Evolutionary conservation across 2,888 invertebrate species (phyloP), one percentile per base, ranked within the genome.

Genomic region (Eupithecia pulchellata): DNA sequence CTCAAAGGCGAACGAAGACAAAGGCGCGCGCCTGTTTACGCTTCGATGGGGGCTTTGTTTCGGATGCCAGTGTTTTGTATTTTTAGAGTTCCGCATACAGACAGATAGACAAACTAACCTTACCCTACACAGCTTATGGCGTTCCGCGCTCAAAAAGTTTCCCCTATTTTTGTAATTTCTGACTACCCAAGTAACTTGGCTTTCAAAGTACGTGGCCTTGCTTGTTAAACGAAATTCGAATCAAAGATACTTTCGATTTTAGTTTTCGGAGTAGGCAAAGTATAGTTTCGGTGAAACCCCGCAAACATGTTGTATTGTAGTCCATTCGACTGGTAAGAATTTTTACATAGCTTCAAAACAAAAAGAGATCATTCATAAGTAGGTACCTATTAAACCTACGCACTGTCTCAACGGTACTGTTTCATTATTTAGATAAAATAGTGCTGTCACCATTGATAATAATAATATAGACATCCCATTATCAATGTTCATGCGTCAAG

Each of bases 1-100:
- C 57, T 60, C 68, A 64, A 69, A 64, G 36, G 39, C 58, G 47
- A 64, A 58, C 39, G 42, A n/a, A 69, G 68, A 69, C 68, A 69
- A 69, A 64, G 58, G 64, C 52, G 47, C 52, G 57, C 34, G 64
- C 47, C 57, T 58, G 68, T 58, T 69, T 14, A 69, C 64, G 64
- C 68, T 34, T 69, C 64, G 68, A 64, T 64, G 27, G 34, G 29
- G 34, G 36, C 47, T 64, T 69, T 64, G 68, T 64, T 30, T 47
- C 3, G 17, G 29, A 57, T 29, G 29, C 29, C 14, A 17, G 52
- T 13, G 52, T 52, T 11, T 52, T 52, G 52, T 25, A 57, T 57
- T 57, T 57, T 57, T 27, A 55, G 47, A 52, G 13, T 52, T 25
- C 25, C 52, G 4, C 25, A 52, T 25, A 25, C 47, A 25, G 13